A percentile compares a stretch with the other conserved stretches of the same genome.
phyloP scores from a whole-genome alignment of 2,888 invertebrate species.

The Limnephilus auricula region DNA sequence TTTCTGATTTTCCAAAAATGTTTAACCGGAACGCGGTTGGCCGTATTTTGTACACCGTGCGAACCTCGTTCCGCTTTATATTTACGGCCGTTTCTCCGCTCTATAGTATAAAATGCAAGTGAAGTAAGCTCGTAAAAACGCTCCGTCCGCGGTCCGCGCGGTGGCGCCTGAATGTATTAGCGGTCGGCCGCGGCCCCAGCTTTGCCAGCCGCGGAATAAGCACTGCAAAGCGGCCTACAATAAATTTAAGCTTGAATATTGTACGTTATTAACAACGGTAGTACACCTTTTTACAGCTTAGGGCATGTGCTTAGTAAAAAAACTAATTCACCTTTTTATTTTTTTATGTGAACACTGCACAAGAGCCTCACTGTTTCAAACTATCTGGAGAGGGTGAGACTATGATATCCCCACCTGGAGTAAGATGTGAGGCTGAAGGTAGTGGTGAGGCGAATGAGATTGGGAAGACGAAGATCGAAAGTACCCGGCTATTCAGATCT shows the following conservation, averaged over 20 bases:
- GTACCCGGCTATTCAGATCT: no score
- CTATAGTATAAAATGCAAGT: slow-evolving; percentile 61
- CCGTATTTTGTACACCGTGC: not conserved
- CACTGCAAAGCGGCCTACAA: not conserved
- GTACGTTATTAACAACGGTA: not conserved
- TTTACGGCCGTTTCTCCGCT: slow-evolving; percentile 56
- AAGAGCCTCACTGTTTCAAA: no score
- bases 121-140: slow-evolving; percentile 62
- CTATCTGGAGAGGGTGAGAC: no score
- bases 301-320: no score
- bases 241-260: slow-evolving; percentile 3
- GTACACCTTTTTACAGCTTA: not conserved
- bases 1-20: not conserved
- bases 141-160: slow-evolving; percentile 50
- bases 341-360: no score
- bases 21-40: not conserved
- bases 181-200: slow-evolving; percentile 7
- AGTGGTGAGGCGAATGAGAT: no score
- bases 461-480: no score
- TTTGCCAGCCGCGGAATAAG: slow-evolving; percentile 18
- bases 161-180: slow-evolving; percentile 54
- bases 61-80: slow-evolving; percentile 40
- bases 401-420: no score
- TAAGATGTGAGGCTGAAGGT: no score
- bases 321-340: no score